phyloP scores from a whole-genome alignment of 2,797 vertebrate genomes.

The Otolemur crassicaudatus region DNA sequence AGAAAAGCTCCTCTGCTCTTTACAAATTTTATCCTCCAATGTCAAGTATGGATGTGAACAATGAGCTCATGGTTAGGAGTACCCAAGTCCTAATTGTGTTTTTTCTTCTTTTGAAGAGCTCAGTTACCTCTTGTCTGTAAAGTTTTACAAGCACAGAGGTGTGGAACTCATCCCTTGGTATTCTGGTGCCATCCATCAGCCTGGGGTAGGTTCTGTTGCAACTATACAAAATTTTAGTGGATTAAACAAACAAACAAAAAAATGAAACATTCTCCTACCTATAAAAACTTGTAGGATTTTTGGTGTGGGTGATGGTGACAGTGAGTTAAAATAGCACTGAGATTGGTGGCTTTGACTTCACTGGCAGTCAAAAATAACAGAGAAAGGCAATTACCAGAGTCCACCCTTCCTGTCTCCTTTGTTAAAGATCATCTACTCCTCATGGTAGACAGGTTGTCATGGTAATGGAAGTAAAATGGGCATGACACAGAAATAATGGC shows the following conservation, averaged over 20 bases:
- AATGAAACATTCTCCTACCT: neutral
- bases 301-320: neutral
- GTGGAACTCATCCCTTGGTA: neutral
- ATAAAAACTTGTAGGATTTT: neutral
- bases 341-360: neutral
- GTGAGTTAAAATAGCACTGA: neutral
- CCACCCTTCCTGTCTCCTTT: neutral
- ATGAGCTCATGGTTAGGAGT: neutral
- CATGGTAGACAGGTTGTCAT: neutral
- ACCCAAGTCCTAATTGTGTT: neutral
- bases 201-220: neutral
- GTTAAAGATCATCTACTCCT: constrained; percentile 24
- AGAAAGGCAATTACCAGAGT: constrained; percentile 40
- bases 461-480: constrained; percentile 1
- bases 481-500: neutral
- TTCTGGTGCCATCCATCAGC: neutral
- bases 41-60: neutral
- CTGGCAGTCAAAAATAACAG: constrained; percentile 22
- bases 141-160: neutral
- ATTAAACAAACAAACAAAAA: neutral
- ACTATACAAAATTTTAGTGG: neutral
- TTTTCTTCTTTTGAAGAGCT: neutral
- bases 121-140: neutral
- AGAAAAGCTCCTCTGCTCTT: neutral
- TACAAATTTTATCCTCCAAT: neutral